These are phyloP conservation scores for Heliconius charithonia DNA, from an alignment of 2,888 invertebrate genomes.

Conservation along the genomic window DNA sequence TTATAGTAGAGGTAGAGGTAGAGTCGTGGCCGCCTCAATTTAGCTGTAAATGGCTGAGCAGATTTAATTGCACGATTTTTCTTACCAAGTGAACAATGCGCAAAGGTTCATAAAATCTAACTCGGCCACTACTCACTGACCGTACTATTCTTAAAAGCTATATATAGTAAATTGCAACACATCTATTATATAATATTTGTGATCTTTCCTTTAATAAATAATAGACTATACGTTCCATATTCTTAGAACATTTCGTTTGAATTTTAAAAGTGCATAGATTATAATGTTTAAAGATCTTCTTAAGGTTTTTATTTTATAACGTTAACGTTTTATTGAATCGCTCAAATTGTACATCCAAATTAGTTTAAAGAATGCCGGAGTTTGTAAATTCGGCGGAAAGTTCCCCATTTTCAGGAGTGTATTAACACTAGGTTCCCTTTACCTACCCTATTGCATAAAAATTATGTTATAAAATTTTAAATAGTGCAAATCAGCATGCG, in stretches of 20 bases:
- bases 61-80: no score
- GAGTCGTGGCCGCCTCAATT: no score
- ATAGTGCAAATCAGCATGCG: slow-evolving; percentile 86
- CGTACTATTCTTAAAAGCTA: no score
- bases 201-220: background rate
- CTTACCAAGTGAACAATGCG: no score
- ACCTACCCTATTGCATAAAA: background rate
- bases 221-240: background rate
- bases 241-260: background rate
- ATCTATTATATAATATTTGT: background rate
- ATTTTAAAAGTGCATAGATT: background rate
- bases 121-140: no score
- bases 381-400: no score
- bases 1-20: no score
- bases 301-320: background rate
- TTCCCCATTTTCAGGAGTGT: no score
- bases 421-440: no score
- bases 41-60: no score
- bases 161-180: background rate
- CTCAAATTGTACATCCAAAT: background rate
- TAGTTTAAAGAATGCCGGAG: no score
- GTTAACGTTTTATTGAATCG: background rate
- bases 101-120: no score
- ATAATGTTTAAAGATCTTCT: background rate
- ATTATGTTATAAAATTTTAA: slow-evolving; percentile 28